Evolutionary conservation across 2,888 invertebrate species (phyloP), one percentile per base, ranked within the genome.

Genomic region (Cecidostiba fungosa): DNA sequence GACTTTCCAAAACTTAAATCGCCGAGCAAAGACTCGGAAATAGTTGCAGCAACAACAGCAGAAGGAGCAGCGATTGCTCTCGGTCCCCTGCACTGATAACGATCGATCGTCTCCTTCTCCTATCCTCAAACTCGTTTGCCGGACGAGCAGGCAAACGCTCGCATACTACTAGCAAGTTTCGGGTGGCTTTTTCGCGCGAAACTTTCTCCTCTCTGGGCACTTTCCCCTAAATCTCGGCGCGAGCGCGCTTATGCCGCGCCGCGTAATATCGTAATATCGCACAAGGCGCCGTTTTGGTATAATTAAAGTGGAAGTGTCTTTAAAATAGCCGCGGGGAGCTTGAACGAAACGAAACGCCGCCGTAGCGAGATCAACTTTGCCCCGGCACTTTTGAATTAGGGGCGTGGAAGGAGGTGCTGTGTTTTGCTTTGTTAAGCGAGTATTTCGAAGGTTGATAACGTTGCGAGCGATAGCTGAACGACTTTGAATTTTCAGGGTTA

Each of bases 281-380:
- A 86, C 90, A 87, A 62, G 77, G 80, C 85, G 66, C 29, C 79
- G 83, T 77, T 78, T 77, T 29, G 89, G 90, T 90, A 91, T 92
- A 92, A 92, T 92, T 92, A 92, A 92, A 92, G 91, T 91, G 87
- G 89, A 92, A 92, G 90, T 90, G 90, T 91, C 92, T 92, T 92
- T 91, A 91, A 91, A 92, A 92, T 90, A 91, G 92, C 92, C 91
- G 85, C 90, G 86, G 91, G 92, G 66, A 66, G 66, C 66, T 26
- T 3, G 66, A 66, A 66, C 62, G 62, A 62, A 62, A 62, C 62
- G 62, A 23, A 62, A 62, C 62, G 62, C 62, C n/a, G 72, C 72
- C 32, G 23, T 19, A 43, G 72, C 72, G 23, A 73, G 73, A 73
- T 66, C 73, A 73, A 73, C 43, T 73, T 43, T 66, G 66, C 73